Evolutionary conservation across 2,797 vertebrate genomes (phyloP), one percentile per base, ranked within the genome.

Genomic region (Cuniculus paca): DNA sequence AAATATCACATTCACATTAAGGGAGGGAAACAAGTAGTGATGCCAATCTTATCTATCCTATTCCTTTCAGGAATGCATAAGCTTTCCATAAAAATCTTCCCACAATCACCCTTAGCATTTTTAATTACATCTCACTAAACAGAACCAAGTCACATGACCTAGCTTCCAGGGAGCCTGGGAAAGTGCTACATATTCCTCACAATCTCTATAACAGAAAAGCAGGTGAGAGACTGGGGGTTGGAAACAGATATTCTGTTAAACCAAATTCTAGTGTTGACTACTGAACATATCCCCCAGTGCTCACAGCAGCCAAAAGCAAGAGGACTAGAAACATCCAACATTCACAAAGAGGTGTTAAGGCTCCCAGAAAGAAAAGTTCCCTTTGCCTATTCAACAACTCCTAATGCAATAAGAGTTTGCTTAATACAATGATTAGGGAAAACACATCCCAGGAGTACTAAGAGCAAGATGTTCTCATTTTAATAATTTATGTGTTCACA

Each of bases 401-500:
- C 6, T 19, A n/a, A 16, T 34, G 77, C 70, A 91, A 34, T 54
- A 48, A 86, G 74, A 93, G 61, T 91, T 72, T 48, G n/a, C 72
- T 95, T 91, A 77, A 93, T 34, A 39, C 17, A 42, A 78, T 68
- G 39, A 60, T 34, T 61, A 45, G 42, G 86, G 34, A 45, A 74
- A 42, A 89, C 39, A 45, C 45, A 56, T 78, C 28, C 60, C 42
- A 95, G 88, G 52, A 89, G 22, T 52, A 81, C 60, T 79, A 34
- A 87, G 80, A 80, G 54, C 48, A 54, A 72, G 9, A 36, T 91
- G 31, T 83, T 96, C 84, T 96, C 79, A 89, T 90, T 95, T 94
- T 96, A 95, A 83, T 88, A 86, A 91, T 86, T 56, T 83, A 58
- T 77, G 86, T 81, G 84, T 74, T 95, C 86, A 39, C 54, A 79